Percentiles rank a stretch among this genome's conserved stretches.
Evolutionary conservation across 1,140 invertebrate genomes (phyloP).

Genomic region (Cyphomyrmex costatus): DNA sequence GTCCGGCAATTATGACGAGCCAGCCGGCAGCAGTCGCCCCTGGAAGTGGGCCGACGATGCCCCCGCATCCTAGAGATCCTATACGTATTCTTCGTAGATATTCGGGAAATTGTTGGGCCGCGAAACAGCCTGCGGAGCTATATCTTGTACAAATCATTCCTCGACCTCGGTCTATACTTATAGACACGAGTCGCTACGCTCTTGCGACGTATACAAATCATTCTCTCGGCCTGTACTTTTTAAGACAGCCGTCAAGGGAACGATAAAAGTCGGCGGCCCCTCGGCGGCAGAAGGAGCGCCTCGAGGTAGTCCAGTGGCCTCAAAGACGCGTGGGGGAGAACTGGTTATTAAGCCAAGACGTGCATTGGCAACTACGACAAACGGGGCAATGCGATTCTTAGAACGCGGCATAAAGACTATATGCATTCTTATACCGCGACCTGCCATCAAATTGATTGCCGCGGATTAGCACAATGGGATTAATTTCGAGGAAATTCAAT

Average conservation of each 20-base stretch:
- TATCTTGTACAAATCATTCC: slow-evolving; percentile 67
- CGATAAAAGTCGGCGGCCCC: slow-evolving; percentile 71
- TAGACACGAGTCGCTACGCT: slow-evolving; percentile 30
- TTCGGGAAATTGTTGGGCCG: slow-evolving; percentile 65
- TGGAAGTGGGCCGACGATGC: neutral
- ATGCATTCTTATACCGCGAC: slow-evolving; percentile 32
- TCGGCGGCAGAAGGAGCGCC: slow-evolving; percentile 68
- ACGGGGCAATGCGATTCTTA: slow-evolving; percentile 62
- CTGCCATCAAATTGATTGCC: slow-evolving; percentile 46
- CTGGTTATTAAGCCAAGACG: slow-evolving; percentile 76
- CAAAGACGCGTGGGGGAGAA: slow-evolving; percentile 59
- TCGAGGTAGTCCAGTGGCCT: slow-evolving; percentile 55
- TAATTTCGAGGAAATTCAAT: slow-evolving; percentile 39
- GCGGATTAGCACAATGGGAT: slow-evolving; percentile 31
- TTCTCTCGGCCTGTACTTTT: slow-evolving; percentile 68
- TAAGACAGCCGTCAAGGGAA: slow-evolving; percentile 68
- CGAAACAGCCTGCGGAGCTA: slow-evolving; percentile 51
- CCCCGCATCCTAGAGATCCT: slow-evolving; percentile 37
- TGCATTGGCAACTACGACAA: slow-evolving; percentile 73
- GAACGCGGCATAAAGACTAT: slow-evolving; percentile 27
- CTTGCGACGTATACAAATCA: slow-evolving; percentile 74
- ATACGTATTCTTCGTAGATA: slow-evolving; percentile 35
- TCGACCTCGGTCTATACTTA: slow-evolving; percentile 56
- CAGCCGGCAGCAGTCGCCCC: slow-evolving; percentile 19
- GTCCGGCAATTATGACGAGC: slow-evolving; percentile 72